Evolutionary conservation across 2,797 vertebrate genomes (phyloP), one percentile per base, ranked within the genome.

Genomic region (Chaetodon trifasciatus): DNA sequence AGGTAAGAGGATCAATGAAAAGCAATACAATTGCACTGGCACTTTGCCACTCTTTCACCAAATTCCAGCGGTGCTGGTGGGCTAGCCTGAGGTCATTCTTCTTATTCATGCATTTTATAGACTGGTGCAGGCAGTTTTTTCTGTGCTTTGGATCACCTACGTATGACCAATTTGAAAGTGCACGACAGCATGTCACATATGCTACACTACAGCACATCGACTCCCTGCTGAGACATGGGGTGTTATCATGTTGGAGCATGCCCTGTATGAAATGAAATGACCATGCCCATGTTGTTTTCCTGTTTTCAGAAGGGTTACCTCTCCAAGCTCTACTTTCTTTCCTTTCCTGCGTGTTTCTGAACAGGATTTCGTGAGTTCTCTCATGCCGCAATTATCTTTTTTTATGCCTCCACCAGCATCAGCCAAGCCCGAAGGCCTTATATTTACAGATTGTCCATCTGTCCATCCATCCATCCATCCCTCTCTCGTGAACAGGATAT

Each of bases 1-100:
- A 84, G 63, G 85, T 79, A 84, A 85, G 64, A 17, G 15, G 67
- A 76, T 84, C 70, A 70, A 79, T 84, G 52, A 70, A 82, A 81
- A 80, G 40, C 49, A 63, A 49, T 85, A 46, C 53, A 65, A 66
- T 67, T 76, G 57, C 42, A 28, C 12, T 69, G 67, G 63, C 56
- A n/a, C n/a, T 52, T 73, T 81, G 23, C 70, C 50, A 66, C 42
- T 56, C 44, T 70, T 79, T 75, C 3, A 70, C 58, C 67, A 77
- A 74, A 81, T 40, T 72, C 37, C 32, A 58, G 50, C 39, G n/a
- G 46, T 63, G 57, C 52, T 47, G 42, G 3, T 44, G 61, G 64
- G 35, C 12, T 52, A 13, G 16, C 57, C 77, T 8, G 37, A 63
- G 61, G 75, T 66, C 11, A 17, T 60, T 70, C 28, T n/a, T 70